Conservation (phyloP, 1,140 invertebrate species). For the Meloidogyne exigua region DNA sequence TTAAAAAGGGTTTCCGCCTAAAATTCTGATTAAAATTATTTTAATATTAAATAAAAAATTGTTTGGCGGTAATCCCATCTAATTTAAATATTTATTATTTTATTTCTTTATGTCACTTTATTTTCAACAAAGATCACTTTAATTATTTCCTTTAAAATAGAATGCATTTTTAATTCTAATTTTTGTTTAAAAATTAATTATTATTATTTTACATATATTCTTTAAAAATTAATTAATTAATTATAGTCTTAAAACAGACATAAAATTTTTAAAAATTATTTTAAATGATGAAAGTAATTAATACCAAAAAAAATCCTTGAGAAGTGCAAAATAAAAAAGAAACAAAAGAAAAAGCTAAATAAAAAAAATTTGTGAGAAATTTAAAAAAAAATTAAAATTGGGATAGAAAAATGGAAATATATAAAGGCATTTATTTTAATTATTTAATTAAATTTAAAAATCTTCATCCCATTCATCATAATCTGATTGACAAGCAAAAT, state of each 20-base stretch:
- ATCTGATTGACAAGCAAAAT: slow-evolving; percentile 54
- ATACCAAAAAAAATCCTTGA: neutral
- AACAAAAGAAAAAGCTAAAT: neutral
- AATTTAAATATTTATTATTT: neutral
- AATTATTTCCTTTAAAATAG: too few species aligned
- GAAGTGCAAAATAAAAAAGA: neutral
- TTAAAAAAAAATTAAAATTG: slow-evolving; percentile 7
- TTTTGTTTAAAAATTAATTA: too few species aligned
- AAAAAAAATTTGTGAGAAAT: too few species aligned
- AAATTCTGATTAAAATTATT: too few species aligned
- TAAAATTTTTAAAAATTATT: neutral
- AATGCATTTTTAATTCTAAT: too few species aligned
- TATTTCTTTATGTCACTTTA: neutral
- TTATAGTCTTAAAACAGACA: too few species aligned
- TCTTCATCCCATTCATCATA: slow-evolving; percentile 56
- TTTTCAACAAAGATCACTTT: neutral
- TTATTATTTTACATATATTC: too few species aligned
- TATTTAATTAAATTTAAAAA: slow-evolving; percentile 36
- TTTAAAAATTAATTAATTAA: too few species aligned
- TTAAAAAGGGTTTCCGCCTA: too few species aligned
- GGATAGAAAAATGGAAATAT: neutral
- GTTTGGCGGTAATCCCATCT: too few species aligned
- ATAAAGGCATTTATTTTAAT: neutral
- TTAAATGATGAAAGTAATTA: neutral
- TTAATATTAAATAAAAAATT: too few species aligned